Percentiles rank a stretch among this genome's conserved stretches.
Evolutionary conservation across 2,888 invertebrate species (phyloP).

Genomic region (Tridacna crocea): DNA sequence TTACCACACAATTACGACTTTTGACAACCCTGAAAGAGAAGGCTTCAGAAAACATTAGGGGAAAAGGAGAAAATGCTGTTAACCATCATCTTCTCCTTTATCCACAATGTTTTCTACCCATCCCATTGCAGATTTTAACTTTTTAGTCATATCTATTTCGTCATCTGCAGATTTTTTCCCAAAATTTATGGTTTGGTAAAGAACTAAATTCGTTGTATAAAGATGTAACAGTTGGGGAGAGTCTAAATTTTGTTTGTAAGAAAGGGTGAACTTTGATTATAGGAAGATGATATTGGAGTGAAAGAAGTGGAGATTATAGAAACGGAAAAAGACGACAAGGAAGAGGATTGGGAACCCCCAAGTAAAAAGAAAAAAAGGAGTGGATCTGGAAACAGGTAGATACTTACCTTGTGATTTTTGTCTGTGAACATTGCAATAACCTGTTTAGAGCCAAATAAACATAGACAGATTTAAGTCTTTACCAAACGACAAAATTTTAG

Average conservation of each 20-base stretch:
- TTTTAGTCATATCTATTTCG: too few species aligned
- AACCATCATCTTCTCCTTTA: too few species aligned
- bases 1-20: too few species aligned
- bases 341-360: slow-evolving; percentile 53
- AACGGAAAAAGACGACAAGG: slow-evolving; percentile 23
- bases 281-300: not conserved
- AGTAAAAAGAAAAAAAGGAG: slow-evolving; percentile 33
- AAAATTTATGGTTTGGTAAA: not conserved
- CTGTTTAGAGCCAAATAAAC: not conserved
- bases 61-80: too few species aligned
- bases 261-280: too few species aligned
- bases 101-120: too few species aligned
- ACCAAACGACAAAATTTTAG: too few species aligned
- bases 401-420: not conserved
- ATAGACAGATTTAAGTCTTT: not conserved
- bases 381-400: slow-evolving; percentile 15
- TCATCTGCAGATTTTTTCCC: too few species aligned
- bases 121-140: too few species aligned
- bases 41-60: too few species aligned
- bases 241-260: too few species aligned
- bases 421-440: not conserved
- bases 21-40: too few species aligned
- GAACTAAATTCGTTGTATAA: not conserved
- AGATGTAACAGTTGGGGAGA: not conserved
- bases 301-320: slow-evolving; percentile 22